Evolutionary conservation across 2,888 invertebrate genomes (phyloP), one percentile per base, ranked within the genome.

Genomic region (Drosophila birchii): DNA sequence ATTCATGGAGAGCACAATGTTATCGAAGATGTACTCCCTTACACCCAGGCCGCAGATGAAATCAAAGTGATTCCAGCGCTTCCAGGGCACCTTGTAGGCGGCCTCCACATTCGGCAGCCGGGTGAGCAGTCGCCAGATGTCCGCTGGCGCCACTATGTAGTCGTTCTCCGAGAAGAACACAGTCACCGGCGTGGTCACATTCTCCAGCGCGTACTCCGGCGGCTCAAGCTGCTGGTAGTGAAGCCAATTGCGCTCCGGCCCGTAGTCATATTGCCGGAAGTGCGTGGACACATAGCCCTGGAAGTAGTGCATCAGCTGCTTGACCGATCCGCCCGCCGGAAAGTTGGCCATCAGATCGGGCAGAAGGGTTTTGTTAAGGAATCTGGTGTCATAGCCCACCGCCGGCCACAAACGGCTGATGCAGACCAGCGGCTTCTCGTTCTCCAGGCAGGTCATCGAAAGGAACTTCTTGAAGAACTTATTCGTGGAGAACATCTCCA

Each of bases 261-360:
- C 92, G 49, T 92, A 90, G 62, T 92, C 92, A 49, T 92, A 92
- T 14, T 92, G 91, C 4, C 92, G 87, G 44, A 92, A 92, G 29
- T 89, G 89, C 14, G 90, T 89, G 11, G 92, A 92, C n/a, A 92
- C 88, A 32, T 92, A 92, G 8, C 91, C 91, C 67, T 92, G 92
- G 44, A 92, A 92, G 56, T 92, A 92, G 70, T 92, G 92, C 86
- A 92, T 92, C 29, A 92, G 77, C 78, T 92, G 92, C 53, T 92
- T 92, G 39, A 92, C 86, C 0, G 92, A 92, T 39, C 92, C 92
- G 3, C 92, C 92, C 1, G 91, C 90, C 2, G 92, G 92, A 72
- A 92, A 92, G 16, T 91, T 92, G 20, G 90, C 90, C 88, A 92
- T 89, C 54, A 92, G 77, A 29, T 92, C 92, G 7, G 91, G 91